Conservation (phyloP, 2,888 invertebrate genomes). For the Agonopterix subpropinquella region DNA sequence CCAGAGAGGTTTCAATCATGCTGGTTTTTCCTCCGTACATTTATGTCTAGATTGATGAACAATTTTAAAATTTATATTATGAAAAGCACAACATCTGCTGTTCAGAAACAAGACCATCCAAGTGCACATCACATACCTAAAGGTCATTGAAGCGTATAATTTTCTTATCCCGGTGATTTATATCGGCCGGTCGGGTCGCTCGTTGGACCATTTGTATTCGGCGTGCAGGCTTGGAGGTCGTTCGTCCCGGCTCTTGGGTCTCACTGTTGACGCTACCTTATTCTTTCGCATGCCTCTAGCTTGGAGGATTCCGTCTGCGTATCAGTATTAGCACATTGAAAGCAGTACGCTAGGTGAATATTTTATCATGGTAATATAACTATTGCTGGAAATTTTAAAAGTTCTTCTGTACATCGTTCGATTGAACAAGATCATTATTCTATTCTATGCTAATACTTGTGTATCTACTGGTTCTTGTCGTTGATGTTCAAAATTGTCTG, state of each 20-base stretch:
- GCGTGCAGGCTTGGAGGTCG: constrained; percentile 58
- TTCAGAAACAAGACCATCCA: no score
- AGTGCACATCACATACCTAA: no score
- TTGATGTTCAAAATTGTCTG: no score
- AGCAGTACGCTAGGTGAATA: constrained; percentile 40
- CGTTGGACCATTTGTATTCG: constrained; percentile 58
- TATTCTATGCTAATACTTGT: no score
- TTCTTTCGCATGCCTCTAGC: constrained; percentile 49
- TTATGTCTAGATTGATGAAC: no score
- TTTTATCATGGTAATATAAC: constrained; percentile 17
- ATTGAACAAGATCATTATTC: no score
- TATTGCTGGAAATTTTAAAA: background rate
- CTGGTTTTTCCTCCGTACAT: no score
- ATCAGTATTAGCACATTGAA: constrained; percentile 59
- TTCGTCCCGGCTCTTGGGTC: constrained; percentile 67
- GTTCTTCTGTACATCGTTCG: background rate
- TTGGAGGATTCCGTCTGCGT: constrained; percentile 47
- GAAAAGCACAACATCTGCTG: no score
- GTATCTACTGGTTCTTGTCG: no score
- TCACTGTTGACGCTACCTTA: constrained; percentile 28
- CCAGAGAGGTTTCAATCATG: background rate
- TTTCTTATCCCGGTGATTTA: constrained; percentile 28
- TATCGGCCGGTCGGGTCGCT: constrained; percentile 28
- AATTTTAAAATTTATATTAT: no score
- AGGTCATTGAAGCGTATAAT: background rate